phyloP scores from a whole-genome alignment of 2,888 invertebrate species.

The Dryobotodes eremita region DNA sequence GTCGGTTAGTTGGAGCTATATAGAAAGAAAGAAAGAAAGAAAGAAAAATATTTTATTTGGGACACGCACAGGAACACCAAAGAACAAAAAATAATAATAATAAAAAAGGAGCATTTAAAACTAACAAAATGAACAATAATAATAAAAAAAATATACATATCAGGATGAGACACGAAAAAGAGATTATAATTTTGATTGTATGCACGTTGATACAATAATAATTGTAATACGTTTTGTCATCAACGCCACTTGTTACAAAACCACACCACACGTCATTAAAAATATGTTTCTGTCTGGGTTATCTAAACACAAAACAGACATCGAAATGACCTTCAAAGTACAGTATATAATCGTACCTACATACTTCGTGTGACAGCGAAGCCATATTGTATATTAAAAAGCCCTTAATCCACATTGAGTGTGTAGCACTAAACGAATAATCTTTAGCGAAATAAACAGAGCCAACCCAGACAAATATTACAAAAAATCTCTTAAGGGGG shows the following conservation, averaged over 20 bases:
- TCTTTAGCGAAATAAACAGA: not conserved
- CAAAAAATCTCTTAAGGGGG: not conserved
- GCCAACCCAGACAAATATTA: not conserved
- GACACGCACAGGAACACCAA: no score
- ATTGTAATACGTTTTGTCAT: not conserved
- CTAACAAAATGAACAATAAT: no score
- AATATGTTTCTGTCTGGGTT: conserved; percentile 9
- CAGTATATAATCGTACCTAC: not conserved
- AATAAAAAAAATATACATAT: no score
- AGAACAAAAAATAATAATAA: no score
- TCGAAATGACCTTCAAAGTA: conserved; percentile 8
- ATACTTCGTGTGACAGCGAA: not conserved
- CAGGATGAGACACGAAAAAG: not conserved
- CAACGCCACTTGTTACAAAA: not conserved
- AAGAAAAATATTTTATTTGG: no score
- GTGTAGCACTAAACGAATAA: not conserved
- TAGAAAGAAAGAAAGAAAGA: no score
- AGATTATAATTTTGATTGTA: not conserved
- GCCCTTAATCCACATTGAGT: not conserved
- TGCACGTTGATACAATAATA: not conserved
- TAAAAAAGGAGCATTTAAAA: no score
- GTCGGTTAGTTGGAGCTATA: not conserved
- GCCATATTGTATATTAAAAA: conserved; percentile 3
- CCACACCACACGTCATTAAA: conserved; percentile 1
- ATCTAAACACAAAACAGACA: conserved; percentile 2